Evolutionary conservation across 2,797 vertebrate species (phyloP).

Genomic region (Poecilia wingei): DNA sequence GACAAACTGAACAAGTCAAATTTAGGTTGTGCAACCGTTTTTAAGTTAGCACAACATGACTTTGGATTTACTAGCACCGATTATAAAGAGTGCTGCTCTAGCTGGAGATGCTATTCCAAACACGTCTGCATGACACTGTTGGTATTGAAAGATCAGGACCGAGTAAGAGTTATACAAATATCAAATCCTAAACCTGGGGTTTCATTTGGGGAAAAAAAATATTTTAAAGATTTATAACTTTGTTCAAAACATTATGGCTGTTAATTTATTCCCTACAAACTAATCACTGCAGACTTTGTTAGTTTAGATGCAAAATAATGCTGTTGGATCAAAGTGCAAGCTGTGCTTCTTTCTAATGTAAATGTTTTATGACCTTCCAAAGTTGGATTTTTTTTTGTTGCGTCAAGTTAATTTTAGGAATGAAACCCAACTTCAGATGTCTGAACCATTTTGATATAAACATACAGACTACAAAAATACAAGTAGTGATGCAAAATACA

Average conservation of each 20-base stretch:
- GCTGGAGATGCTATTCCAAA: neutral
- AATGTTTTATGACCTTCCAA: neutral
- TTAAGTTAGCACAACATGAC: neutral
- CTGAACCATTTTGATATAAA: neutral
- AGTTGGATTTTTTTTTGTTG: neutral
- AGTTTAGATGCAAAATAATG: neutral
- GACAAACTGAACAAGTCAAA: neutral
- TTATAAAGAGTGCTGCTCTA: neutral
- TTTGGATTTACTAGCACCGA: neutral
- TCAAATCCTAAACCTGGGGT: neutral
- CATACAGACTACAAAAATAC: constrained; percentile 7
- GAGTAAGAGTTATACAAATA: neutral
- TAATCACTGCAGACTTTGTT: neutral
- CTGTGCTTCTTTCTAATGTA: neutral
- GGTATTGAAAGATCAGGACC: constrained; percentile 5
- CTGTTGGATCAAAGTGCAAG: neutral
- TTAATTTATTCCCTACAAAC: neutral
- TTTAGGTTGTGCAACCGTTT: neutral
- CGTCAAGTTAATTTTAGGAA: neutral
- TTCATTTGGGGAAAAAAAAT: neutral
- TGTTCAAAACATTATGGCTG: neutral
- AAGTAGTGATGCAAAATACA: constrained; percentile 13
- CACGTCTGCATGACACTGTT: neutral
- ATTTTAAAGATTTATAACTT: neutral
- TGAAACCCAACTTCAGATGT: neutral